Evolutionary conservation across 1,140 invertebrate genomes (phyloP), one percentile per base, ranked within the genome.

Genomic region (Drosophila ercepeae): DNA sequence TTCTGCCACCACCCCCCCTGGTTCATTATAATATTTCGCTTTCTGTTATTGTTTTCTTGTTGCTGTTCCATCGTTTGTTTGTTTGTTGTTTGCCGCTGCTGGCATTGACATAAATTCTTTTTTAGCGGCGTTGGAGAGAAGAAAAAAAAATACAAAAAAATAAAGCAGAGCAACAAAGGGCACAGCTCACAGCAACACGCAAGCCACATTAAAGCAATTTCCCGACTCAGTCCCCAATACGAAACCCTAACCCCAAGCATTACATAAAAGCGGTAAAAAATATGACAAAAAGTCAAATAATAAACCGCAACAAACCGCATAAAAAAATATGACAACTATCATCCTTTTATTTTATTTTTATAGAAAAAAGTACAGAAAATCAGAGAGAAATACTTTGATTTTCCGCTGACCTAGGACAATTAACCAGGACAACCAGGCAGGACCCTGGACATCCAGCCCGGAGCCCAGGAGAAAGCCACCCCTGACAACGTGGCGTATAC

Each of bases 61-160:
- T 73, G 25, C 41, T 46, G 25, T 9, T 45, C 18, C 41, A 76
- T 51, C 45, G 64, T 8, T 27, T 27, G 13, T 14, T 36, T 13
- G 34, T 50, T 76, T 68, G 65, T 68, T 70, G 64, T 70, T 69
- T 70, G 78, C 41, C 63, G 75, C 54, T 73, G 68, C 53, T 82
- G 81, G 81, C 81, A 86, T 86, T 86, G 81, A 86, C 81, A 86
- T 86, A 64, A 88, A 88, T 86, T 75, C 75, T 55, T 63, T 84
- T 55, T 79, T 60, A 74, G 51, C 67, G 60, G 60, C 76, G 64
- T 65, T 48, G 59, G 59, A 74, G 36, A 48, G 41, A 44, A 25
- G 52, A 59, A 36, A 52, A 13, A 36, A 32, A 32, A 11, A 32
- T 11, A 32, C 3, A 9, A 8, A 27, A 1, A 46, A 49, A 16